Conservation (phyloP, 2,113 vertebrate species). For the Phalacrocorax aristotelis region DNA sequence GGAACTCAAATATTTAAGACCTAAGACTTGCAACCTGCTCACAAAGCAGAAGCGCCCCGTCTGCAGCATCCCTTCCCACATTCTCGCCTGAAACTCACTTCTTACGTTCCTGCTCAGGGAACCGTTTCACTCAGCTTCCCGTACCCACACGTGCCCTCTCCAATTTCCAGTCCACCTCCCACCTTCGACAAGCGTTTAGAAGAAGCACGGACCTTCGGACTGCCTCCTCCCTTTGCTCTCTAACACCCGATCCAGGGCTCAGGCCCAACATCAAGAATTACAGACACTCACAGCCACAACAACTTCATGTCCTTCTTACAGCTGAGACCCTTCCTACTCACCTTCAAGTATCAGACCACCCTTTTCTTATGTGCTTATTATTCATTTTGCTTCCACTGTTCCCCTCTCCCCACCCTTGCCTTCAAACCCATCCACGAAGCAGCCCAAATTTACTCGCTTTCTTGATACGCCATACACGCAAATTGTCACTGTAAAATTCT, state of each 20-base stretch:
- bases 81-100: not conserved
- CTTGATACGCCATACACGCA: not conserved
- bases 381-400: not conserved
- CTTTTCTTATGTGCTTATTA: not conserved
- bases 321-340: not conserved
- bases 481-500: not conserved
- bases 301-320: not conserved
- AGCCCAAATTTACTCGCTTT: not conserved
- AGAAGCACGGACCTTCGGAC: not conserved
- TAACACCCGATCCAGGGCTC: not conserved
- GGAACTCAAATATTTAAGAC: not conserved
- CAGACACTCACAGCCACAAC: not conserved
- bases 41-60: not conserved
- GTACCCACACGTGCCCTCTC: not conserved
- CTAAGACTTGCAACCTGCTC: not conserved
- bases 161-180: not conserved
- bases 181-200: not conserved
- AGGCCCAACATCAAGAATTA: not conserved
- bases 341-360: not conserved
- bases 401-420: not conserved
- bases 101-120: not conserved
- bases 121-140: not conserved
- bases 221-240: not conserved
- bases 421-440: not conserved
- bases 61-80: not conserved